Evolutionary conservation across 2,888 invertebrate species (phyloP), one percentile per base, ranked within the genome.

Genomic region (Idaea dimidiata): DNA sequence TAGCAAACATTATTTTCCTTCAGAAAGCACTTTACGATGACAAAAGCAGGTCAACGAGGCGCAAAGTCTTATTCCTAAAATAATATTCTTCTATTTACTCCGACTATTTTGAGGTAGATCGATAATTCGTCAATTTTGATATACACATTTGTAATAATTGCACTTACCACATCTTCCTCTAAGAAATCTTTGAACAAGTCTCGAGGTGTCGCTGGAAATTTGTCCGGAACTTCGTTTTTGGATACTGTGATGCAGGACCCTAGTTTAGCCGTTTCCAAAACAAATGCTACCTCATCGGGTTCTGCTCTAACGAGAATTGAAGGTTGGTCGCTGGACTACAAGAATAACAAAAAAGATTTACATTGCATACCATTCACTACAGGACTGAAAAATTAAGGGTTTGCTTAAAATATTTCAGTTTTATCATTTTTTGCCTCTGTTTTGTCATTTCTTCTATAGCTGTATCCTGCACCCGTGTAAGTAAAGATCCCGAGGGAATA

Each of bases 201-300:
- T 0, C 32, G 59, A 0, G 85, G 79, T 32, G 76, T 74, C 0
- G 73, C 70, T 3, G 84, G 83, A 59, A 86, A 85, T 1, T 54
- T 55, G 0, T 16, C 6, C 0, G 66, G 61, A 31, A 75, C 66
- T 1, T 75, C 70, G 17, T 60, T 31, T 57, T 76, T 72, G 0
- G 79, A 76, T 8, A 84, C 16, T 0, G 79, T 72, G 8, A 72
- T 60, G 54, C 79, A 74, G 2, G 59, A 54, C 6, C 73, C 80
- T 1, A 16, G 66, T 8, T 72, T 77, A 0, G 81, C 82, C 2
- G 79, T 79, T 33, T 83, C 75, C 2, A 80, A 54, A 0, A 86
- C 75, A 16, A 77, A 1, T 0, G 57, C 24, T 17, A 77, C 70
- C 54, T 77, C 71, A 0, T 75, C 69, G 0, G 70, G 32, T 0